A percentile compares a stretch with the other conserved stretches of the same genome.
These are phyloP conservation scores for Dendropsophus ebraccatus DNA, from an alignment of 2,113 vertebrate species.

Conservation along the genomic window DNA sequence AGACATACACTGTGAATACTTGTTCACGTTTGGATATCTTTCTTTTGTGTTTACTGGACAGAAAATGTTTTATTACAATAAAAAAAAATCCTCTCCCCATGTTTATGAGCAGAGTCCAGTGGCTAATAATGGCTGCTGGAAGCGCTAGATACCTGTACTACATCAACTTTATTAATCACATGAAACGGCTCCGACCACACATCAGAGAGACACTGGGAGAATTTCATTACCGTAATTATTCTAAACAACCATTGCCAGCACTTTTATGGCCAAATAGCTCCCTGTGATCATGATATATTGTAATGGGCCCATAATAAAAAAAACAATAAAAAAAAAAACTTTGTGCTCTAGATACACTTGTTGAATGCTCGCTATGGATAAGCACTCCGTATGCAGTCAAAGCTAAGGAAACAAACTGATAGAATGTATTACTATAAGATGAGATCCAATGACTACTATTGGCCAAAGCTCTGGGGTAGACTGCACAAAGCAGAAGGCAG, in stretches of 20 bases:
- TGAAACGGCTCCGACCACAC: neutral
- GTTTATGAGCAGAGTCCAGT: constrained; percentile 16
- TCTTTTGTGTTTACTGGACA: constrained; percentile 15
- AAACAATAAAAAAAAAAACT: neutral
- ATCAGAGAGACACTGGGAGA: neutral
- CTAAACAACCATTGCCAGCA: neutral
- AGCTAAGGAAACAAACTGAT: neutral
- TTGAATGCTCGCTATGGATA: neutral
- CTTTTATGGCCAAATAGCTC: constrained; percentile 16
- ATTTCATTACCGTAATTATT: constrained; percentile 42
- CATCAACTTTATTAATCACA: constrained; percentile 46
- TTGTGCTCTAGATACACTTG: neutral
- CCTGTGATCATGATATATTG: constrained; percentile 1
- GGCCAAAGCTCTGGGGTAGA: too few relatives aligned
- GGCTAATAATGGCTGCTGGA: constrained; percentile 6
- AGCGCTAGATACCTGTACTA: constrained; percentile 8
- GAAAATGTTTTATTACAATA: constrained; percentile 17
- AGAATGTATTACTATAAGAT: neutral
- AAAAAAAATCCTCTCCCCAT: neutral
- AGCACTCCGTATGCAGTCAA: neutral
- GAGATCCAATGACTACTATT: too few relatives aligned
- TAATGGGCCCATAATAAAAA: neutral
- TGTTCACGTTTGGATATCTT: neutral
- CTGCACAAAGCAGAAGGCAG: too few relatives aligned
- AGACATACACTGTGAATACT: too few relatives aligned